phyloP scores from a whole-genome alignment of 2,888 invertebrate species.

The Pyrgus malvae region DNA sequence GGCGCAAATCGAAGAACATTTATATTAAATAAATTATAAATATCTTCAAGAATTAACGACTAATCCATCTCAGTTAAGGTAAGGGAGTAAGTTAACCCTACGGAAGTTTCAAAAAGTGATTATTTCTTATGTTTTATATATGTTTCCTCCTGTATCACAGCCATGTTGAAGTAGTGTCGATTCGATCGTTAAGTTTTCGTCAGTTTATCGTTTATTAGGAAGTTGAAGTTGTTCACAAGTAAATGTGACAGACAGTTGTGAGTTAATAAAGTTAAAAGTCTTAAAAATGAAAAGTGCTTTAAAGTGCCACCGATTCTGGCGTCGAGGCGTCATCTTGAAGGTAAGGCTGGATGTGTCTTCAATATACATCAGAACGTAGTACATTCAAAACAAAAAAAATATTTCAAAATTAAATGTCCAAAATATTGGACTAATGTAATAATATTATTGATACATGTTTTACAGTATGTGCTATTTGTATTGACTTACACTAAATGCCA shows the following conservation, averaged over 20 bases:
- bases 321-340: slow-evolving; percentile 77
- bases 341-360: slow-evolving; percentile 82
- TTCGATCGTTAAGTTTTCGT: slow-evolving; percentile 72
- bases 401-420: no score
- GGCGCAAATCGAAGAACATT: slow-evolving; percentile 63
- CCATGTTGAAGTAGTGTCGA: slow-evolving; percentile 82
- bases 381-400: slow-evolving; percentile 41
- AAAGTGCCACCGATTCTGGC: slow-evolving; percentile 80
- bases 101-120: slow-evolving; percentile 77
- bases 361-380: slow-evolving; percentile 77
- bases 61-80: slow-evolving; percentile 77
- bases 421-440: slow-evolving; percentile 15
- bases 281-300: slow-evolving; percentile 78
- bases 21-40: slow-evolving; percentile 51
- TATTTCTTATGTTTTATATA: slow-evolving; percentile 75
- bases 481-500: slow-evolving; percentile 28
- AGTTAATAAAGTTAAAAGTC: slow-evolving; percentile 73
- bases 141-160: slow-evolving; percentile 80
- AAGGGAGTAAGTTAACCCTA: slow-evolving; percentile 79
- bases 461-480: slow-evolving; percentile 15
- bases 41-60: slow-evolving; percentile 75
- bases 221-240: slow-evolving; percentile 79
- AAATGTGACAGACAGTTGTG: slow-evolving; percentile 81
- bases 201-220: slow-evolving; percentile 69
- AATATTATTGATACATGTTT: slow-evolving; percentile 6